Conservation (phyloP, 2,113 vertebrate genomes). For the Empidonax traillii region DNA sequence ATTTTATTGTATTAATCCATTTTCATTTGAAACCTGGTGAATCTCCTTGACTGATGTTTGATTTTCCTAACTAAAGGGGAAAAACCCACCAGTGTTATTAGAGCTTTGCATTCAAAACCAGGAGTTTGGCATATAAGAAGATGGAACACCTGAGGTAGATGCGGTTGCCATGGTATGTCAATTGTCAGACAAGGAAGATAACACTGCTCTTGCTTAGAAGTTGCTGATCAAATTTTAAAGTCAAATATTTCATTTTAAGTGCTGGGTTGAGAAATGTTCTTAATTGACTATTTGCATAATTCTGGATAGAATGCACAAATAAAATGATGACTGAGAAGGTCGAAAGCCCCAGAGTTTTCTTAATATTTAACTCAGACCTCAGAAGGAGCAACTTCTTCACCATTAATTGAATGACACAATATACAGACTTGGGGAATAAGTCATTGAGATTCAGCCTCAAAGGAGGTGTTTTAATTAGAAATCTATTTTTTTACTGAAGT, state of each 20-base stretch:
- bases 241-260: background rate
- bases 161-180: slow-evolving; percentile 67
- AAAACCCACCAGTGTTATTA: background rate
- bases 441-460: background rate
- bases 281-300: background rate
- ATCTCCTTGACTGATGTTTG: background rate
- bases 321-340: background rate
- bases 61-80: background rate
- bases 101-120: slow-evolving; percentile 72
- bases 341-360: background rate
- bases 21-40: background rate
- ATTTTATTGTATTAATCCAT: background rate
- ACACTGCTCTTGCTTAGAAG: background rate
- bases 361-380: background rate
- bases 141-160: slow-evolving; percentile 66
- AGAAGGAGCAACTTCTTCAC: background rate
- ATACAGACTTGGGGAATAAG: background rate
- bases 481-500: background rate
- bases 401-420: background rate
- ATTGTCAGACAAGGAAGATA: background rate
- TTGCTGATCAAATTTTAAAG: background rate
- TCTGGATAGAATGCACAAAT: background rate
- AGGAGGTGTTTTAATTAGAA: background rate
- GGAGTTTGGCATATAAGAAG: slow-evolving; percentile 60
- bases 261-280: background rate